These are phyloP conservation scores for Synergus umbraculus DNA, from an alignment of 2,888 invertebrate species.

Conservation along the genomic window DNA sequence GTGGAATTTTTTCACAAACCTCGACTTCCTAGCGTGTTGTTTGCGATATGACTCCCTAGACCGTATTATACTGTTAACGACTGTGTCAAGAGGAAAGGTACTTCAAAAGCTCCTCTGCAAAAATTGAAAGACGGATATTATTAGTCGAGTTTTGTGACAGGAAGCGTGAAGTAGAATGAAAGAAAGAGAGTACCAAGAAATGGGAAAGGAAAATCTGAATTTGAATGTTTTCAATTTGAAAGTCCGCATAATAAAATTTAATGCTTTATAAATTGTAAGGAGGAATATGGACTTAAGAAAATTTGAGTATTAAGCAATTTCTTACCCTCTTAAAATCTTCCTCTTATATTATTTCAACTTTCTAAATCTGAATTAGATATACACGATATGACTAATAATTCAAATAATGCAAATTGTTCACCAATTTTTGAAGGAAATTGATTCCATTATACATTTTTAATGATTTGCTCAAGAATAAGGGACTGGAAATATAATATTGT, in stretches of 20 bases:
- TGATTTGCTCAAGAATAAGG: neutral
- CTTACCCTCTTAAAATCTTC: neutral
- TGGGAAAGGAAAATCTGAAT: neutral
- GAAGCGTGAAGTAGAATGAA: neutral
- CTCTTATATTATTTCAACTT: neutral
- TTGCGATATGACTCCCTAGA: conserved; percentile 31
- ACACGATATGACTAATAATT: no score
- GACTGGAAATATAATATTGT: neutral
- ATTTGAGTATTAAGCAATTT: neutral
- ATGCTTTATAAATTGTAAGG: neutral
- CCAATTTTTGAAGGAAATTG: no score
- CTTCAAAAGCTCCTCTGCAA: conserved; percentile 24
- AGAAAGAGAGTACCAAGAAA: neutral
- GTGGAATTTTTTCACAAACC: conserved; percentile 8
- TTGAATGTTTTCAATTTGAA: neutral
- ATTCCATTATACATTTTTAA: neutral
- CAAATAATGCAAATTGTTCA: no score
- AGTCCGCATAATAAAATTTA: neutral
- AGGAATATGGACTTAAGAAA: neutral
- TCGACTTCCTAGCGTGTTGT: conserved; percentile 23
- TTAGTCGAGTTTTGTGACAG: conserved; percentile 24
- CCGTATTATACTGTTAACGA: conserved; percentile 34
- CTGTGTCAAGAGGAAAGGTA: conserved; percentile 25
- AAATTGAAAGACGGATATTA: conserved; percentile 28
- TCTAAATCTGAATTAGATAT: no score